These are phyloP conservation scores for Dendronephthya gigantea DNA, from an alignment of 64 coral and sea anemone species.

Conservation along the genomic window DNA sequence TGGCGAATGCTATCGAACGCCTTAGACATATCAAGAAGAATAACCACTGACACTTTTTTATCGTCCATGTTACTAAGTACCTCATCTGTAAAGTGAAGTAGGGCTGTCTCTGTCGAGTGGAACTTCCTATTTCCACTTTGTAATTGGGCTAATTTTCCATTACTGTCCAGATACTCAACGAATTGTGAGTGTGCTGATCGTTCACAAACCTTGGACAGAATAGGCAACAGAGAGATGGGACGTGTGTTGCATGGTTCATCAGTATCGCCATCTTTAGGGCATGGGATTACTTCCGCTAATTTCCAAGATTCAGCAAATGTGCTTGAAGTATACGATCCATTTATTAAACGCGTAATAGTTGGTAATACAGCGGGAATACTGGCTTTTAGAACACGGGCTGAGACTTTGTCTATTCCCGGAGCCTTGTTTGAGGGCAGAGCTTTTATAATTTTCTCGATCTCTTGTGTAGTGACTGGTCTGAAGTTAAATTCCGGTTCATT, in stretches of 20 bases:
- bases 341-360: conserved; percentile 36
- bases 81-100: conserved; percentile 9
- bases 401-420: too few species aligned
- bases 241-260: conserved; percentile 22
- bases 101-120: background rate
- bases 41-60: background rate
- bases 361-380: conserved; percentile 41
- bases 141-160: conserved; percentile 13
- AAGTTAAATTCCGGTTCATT: conserved; percentile 18
- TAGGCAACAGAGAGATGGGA: conserved; percentile 26
- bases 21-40: conserved; percentile 1
- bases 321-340: conserved; percentile 25
- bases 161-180: conserved; percentile 21
- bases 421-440: too few species aligned
- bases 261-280: conserved; percentile 13
- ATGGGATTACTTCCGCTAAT: conserved; percentile 21
- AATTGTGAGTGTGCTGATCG: conserved; percentile 28
- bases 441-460: too few species aligned
- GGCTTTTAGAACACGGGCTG: conserved; percentile 44
- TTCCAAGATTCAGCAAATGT: conserved; percentile 34
- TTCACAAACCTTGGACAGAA: conserved; percentile 39
- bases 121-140: too few species aligned
- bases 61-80: background rate
- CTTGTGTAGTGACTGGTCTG: background rate
- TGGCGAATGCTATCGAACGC: background rate